Evolutionary conservation across 2,888 invertebrate genomes (phyloP).

Genomic region (Polyploca ridens): DNA sequence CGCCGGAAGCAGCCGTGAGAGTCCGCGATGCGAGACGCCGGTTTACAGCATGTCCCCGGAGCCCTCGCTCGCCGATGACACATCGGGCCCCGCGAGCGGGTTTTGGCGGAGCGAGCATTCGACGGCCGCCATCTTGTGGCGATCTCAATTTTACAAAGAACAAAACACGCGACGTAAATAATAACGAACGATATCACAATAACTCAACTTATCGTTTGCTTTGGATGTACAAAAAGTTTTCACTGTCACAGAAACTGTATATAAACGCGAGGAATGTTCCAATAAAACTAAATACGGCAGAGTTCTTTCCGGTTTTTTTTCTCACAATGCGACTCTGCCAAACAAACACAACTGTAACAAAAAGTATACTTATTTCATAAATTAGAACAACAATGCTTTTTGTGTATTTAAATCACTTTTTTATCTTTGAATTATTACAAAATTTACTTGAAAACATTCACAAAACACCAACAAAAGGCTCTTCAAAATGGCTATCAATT

Average conservation of each 20-base stretch:
- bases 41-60: constrained; percentile 74
- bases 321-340: constrained; percentile 67
- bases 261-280: constrained; percentile 46
- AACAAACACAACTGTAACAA: constrained; percentile 64
- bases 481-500: constrained; percentile 84
- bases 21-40: constrained; percentile 73
- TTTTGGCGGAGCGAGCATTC: constrained; percentile 82
- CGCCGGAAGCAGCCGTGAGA: constrained; percentile 73
- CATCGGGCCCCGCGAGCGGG: constrained; percentile 76
- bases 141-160: constrained; percentile 81
- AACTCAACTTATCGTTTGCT: constrained; percentile 33
- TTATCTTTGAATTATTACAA: constrained; percentile 63
- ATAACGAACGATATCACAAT: constrained; percentile 42
- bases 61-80: constrained; percentile 70
- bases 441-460: constrained; percentile 82
- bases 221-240: constrained; percentile 30
- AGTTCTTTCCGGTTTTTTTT: constrained; percentile 77
- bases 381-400: constrained; percentile 37
- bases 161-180: constrained; percentile 81
- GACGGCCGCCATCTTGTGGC: constrained; percentile 84
- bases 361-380: constrained; percentile 43
- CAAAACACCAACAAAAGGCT: constrained; percentile 85
- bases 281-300: constrained; percentile 61
- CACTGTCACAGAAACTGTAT: constrained; percentile 42
- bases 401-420: constrained; percentile 43